Evolutionary conservation across 1,140 invertebrate species (phyloP).

Genomic region (Melipona quadrifasciata): DNA sequence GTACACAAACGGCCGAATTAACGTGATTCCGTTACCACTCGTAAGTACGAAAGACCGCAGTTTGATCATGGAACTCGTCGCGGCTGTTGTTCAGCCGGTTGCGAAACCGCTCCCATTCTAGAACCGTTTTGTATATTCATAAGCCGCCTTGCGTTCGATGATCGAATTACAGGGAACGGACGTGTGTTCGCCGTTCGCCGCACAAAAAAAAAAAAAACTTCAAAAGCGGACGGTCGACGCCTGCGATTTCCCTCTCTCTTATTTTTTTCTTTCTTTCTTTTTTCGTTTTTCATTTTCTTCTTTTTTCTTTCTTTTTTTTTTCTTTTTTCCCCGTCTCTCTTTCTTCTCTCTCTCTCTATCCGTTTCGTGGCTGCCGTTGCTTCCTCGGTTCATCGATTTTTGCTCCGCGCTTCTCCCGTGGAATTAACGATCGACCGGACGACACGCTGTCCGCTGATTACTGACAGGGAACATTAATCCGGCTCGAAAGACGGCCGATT

Average conservation of each 20-base stretch:
- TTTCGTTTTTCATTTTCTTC: not conserved
- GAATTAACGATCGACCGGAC: conserved; percentile 9
- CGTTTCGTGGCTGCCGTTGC: not conserved
- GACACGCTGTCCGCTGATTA: not conserved
- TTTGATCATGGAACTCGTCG: conserved; percentile 53
- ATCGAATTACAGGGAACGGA: conserved; percentile 11
- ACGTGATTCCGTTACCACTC: conserved; percentile 51
- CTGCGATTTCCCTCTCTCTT: not conserved
- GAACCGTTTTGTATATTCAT: conserved; percentile 7
- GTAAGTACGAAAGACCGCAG: conserved; percentile 56
- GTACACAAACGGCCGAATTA: conserved; percentile 50
- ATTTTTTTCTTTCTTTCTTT: not conserved
- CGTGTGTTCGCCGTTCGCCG: not conserved
- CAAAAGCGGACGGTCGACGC: not conserved
- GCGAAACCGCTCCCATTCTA: not conserved
- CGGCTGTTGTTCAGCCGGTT: conserved; percentile 20
- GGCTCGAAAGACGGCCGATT: not conserved
- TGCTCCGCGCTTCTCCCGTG: not conserved
- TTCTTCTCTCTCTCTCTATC: not conserved
- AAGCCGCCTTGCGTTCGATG: not conserved
- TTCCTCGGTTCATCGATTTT: conserved; percentile 3
- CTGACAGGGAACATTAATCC: not conserved
- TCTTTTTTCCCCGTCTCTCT: not conserved
- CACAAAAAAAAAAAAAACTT: not conserved
- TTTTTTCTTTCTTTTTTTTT: too few relatives aligned